phyloP scores from a whole-genome alignment of 1,140 invertebrate genomes.

The Drosophila ironensis region DNA sequence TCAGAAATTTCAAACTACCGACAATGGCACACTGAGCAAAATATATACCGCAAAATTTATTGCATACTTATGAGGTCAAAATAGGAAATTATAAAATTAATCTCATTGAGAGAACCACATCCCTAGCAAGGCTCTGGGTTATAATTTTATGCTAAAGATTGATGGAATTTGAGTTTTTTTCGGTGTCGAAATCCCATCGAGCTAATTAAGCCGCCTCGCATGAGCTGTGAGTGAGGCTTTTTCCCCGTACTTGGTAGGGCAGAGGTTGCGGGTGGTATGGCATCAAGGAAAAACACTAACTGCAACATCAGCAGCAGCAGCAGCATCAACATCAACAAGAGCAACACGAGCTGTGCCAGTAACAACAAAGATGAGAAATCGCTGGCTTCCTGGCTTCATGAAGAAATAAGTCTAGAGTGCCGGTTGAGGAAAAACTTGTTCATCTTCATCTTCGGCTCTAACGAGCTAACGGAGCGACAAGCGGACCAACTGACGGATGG shows the following conservation, averaged over 20 bases:
- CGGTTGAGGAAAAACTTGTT: constrained; percentile 64
- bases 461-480: constrained; percentile 55
- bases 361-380: constrained; percentile 70
- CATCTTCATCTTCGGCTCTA: constrained; percentile 74
- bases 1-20: constrained; percentile 25
- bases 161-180: not conserved
- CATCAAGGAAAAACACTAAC: constrained; percentile 37
- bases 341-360: constrained; percentile 6
- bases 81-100: no score
- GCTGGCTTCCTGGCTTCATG: constrained; percentile 63
- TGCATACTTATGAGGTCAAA: not conserved
- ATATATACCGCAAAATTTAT: not conserved
- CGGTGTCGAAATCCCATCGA: constrained; percentile 11
- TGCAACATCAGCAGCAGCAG: constrained; percentile 19
- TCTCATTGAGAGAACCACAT: no score
- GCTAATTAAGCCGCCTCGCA: constrained; percentile 67
- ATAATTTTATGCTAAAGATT: no score
- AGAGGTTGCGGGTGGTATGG: constrained; percentile 41
- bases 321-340: constrained; percentile 6
- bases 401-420: constrained; percentile 43
- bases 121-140: no score
- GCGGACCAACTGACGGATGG: constrained; percentile 16
- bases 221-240: constrained; percentile 31
- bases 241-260: not conserved
- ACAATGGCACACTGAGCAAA: not conserved